These are phyloP conservation scores for Champsocephalus esox DNA, from an alignment of 2,797 vertebrate species.

Conservation along the genomic window DNA sequence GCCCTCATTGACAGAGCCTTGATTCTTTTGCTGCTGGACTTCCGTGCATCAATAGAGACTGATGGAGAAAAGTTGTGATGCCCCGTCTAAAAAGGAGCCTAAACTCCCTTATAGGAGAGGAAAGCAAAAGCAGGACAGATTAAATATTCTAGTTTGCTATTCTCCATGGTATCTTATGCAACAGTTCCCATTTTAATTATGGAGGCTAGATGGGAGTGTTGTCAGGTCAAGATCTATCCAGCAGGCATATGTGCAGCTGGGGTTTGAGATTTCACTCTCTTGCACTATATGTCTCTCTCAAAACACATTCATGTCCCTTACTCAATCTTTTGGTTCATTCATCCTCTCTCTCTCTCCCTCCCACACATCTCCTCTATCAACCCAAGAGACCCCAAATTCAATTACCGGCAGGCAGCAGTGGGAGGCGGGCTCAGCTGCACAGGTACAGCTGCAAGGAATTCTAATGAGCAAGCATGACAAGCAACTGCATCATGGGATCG, in stretches of 20 bases:
- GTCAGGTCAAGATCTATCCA: constrained; percentile 51
- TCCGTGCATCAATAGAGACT: constrained; percentile 45
- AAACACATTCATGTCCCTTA: not conserved
- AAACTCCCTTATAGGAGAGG: constrained; percentile 7
- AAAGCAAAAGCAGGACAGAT: constrained; percentile 36
- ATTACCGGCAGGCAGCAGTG: constrained; percentile 66
- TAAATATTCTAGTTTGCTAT: constrained; percentile 34
- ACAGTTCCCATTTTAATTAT: constrained; percentile 58
- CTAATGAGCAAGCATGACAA: constrained; percentile 36
- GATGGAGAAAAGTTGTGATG: constrained; percentile 41
- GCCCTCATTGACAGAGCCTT: constrained; percentile 43
- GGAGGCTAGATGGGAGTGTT: constrained; percentile 18
- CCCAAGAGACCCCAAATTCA: constrained; percentile 76
- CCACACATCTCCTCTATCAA: constrained; percentile 52
- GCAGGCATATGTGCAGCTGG: constrained; percentile 46
- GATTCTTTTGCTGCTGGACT: constrained; percentile 42
- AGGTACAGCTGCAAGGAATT: constrained; percentile 66
- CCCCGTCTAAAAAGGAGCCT: constrained; percentile 20
- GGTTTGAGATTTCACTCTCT: constrained; percentile 32
- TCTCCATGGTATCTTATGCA: constrained; percentile 59
- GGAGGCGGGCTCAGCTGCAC: constrained; percentile 56
- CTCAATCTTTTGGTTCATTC: constrained; percentile 58
- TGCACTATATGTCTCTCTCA: not conserved
- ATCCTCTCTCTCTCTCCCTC: constrained; percentile 44
- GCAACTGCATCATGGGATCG: constrained; percentile 43